Conservation (phyloP, 92 coral and sea anemone genomes). For the Epizoanthus rinbou region DNA sequence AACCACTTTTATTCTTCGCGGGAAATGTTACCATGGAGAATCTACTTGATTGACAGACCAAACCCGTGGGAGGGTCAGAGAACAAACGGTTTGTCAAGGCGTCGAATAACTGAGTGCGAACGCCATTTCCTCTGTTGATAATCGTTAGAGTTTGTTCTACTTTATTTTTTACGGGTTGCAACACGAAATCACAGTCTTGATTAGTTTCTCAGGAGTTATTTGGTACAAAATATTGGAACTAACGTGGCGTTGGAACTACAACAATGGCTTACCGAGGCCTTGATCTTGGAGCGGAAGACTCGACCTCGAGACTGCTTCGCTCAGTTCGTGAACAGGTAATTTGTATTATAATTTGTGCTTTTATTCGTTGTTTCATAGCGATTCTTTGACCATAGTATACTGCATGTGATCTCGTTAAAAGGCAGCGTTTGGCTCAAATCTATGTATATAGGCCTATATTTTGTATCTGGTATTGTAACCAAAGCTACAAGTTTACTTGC, state of each 20-base stretch:
- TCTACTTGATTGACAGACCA: constrained; percentile 18
- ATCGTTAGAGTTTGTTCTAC: constrained; percentile 34
- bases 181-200: constrained; percentile 11
- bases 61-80: constrained; percentile 23
- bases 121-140: constrained; percentile 46
- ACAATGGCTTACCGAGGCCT: constrained; percentile 74
- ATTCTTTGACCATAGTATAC: constrained; percentile 20
- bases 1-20: constrained; percentile 10
- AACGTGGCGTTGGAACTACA: constrained; percentile 7
- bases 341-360: constrained; percentile 1
- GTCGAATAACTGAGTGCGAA: constrained; percentile 33
- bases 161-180: constrained; percentile 4
- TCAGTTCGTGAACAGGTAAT: constrained; percentile 94
- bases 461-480: neutral
- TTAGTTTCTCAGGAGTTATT: constrained; percentile 16
- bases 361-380: neutral
- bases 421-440: neutral
- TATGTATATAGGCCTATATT: neutral
- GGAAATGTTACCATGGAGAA: constrained; percentile 27
- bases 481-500: neutral
- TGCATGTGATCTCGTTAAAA: neutral
- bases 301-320: constrained; percentile 78
- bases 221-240: constrained; percentile 14
- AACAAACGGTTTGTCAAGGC: constrained; percentile 19
- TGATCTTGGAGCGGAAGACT: constrained; percentile 71